Evolutionary conservation across 2,888 invertebrate genomes (phyloP), one percentile per base, ranked within the genome.

Genomic region (Nomada hirtipes): DNA sequence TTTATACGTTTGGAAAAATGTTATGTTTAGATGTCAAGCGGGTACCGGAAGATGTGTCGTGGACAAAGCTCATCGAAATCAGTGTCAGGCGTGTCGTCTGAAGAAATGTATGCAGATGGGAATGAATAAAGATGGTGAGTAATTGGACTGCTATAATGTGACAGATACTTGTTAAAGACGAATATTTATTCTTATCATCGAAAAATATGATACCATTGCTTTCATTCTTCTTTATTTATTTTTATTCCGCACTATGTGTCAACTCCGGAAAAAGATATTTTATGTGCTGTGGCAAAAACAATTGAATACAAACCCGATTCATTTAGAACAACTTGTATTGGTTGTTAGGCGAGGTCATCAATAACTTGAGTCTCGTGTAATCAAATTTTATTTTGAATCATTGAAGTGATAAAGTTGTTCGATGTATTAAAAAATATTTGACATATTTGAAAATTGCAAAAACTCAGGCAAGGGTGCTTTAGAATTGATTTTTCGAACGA

Each of bases 91-190:
- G 0, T 99, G 99, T 94, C 96, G 99, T 63, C 96, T 99, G 88
- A 99, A 99, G 95, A 99, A 99, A 95, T 99, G 99, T 94, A 96
- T 99, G 88, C 96, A 97, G 86, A 99, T 99, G 98, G 99, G 99
- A 83, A 99, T 99, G 99, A 99, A 99, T 95, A 99, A 99, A 95
- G 99, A 99, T 95, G 99, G 99, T 99, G 95, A 97, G 98, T 95
- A 67, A 60, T 47, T 63, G 47, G 50, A 61, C 67, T 29, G 53
- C 4, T 36, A 36, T 36, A 23, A 53, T n/a, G 55, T 29, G 29
- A n/a, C 15, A 44, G 44, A 65, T 55, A 23, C 42, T 79, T 64
- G 11, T 69, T 55, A 53, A 68, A 2, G 18, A 50, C 18, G 11
- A 42, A 4, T 36, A 7, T 36, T 3, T 29, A 15, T 78, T 61